phyloP scores from a whole-genome alignment of 2,888 invertebrate genomes.

The Siphonodentalium dalli region DNA sequence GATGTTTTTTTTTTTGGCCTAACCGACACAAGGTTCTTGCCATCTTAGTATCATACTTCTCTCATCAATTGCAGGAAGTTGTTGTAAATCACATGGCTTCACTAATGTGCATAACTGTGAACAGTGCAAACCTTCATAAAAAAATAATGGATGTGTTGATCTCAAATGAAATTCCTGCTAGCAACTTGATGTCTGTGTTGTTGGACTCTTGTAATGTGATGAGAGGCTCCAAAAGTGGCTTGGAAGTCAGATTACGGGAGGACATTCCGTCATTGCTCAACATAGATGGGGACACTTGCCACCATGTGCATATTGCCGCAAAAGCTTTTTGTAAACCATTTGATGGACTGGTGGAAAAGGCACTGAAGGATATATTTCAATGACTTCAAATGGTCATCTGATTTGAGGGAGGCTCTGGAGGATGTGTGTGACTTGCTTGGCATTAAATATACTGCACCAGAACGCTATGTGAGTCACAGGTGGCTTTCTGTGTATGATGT shows the following conservation, averaged over 20 bases:
- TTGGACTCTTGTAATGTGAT: conserved; percentile 40
- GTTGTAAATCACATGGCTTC: conserved; percentile 27
- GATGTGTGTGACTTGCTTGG: conserved; percentile 27
- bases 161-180: conserved; percentile 30
- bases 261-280: conserved; percentile 32
- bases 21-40: conserved; percentile 23
- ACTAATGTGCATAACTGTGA: conserved; percentile 13
- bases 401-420: conserved; percentile 22
- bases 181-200: conserved; percentile 33
- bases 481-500: conserved; percentile 36
- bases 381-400: conserved; percentile 37
- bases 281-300: conserved; percentile 41
- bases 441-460: conserved; percentile 27
- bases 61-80: conserved; percentile 6
- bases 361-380: conserved; percentile 30
- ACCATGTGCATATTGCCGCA: conserved; percentile 39
- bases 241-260: conserved; percentile 31
- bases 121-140: conserved; percentile 16
- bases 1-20: too few species aligned
- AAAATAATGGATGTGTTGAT: conserved; percentile 19
- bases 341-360: conserved; percentile 22
- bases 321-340: conserved; percentile 36
- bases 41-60: conserved; percentile 23
- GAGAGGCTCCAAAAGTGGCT: conserved; percentile 32
- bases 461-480: conserved; percentile 26